Conservation (phyloP, 2,113 vertebrate species). For the Geococcyx californianus region DNA sequence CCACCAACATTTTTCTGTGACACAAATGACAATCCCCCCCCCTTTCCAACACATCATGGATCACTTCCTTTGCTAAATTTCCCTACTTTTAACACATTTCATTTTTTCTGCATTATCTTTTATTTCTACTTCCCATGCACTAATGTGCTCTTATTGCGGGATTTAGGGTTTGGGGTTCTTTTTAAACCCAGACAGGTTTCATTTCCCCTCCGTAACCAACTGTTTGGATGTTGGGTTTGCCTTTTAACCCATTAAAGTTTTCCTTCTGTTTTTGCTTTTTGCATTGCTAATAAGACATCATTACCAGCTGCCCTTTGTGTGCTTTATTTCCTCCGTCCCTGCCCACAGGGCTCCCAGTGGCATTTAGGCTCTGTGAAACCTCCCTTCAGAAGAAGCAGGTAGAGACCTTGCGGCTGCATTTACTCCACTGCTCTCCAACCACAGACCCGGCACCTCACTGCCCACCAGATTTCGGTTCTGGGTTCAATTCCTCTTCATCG, state of each 20-base stretch:
- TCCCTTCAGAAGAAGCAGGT: not conserved
- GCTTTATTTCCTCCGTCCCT: not conserved
- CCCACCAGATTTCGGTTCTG: not conserved
- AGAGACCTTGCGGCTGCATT: not conserved
- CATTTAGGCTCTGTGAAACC: not conserved
- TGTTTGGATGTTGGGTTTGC: not conserved
- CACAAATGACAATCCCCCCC: not conserved
- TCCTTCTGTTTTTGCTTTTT: not conserved
- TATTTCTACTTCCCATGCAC: not conserved
- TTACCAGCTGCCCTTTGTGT: not conserved
- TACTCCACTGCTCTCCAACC: not conserved
- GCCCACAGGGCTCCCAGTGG: not conserved
- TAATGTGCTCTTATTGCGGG: not conserved
- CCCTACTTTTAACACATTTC: not conserved
- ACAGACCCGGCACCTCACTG: not conserved
- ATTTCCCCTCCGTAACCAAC: not conserved
- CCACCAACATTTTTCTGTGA: not conserved
- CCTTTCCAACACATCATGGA: not conserved
- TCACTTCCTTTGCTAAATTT: not conserved
- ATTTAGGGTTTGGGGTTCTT: not conserved
- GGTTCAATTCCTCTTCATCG: slow-evolving; percentile 11
- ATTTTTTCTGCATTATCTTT: not conserved
- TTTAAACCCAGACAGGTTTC: not conserved
- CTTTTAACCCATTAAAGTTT: not conserved
- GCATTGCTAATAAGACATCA: not conserved